These are phyloP conservation scores for Hydractinia echinata DNA, from an alignment of 30 jellyfish, hydroid and myxozoan species.

Conservation along the genomic window DNA sequence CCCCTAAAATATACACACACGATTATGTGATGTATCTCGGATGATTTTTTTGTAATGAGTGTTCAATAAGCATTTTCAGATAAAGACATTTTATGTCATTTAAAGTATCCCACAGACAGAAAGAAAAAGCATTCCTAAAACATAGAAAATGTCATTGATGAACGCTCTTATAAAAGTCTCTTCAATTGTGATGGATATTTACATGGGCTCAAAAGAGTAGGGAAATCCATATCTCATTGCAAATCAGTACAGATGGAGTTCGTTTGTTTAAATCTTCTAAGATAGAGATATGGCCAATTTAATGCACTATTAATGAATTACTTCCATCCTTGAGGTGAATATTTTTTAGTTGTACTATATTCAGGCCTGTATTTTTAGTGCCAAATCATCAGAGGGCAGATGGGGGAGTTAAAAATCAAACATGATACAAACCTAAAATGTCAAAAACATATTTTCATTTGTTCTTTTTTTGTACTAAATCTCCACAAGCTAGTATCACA, in stretches of 20 bases:
- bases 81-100: background rate
- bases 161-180: background rate
- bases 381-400: too few relatives aligned
- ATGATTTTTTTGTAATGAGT: too few relatives aligned
- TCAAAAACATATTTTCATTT: background rate
- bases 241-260: slow-evolving; percentile 5
- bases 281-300: slow-evolving; percentile 9
- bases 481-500: background rate
- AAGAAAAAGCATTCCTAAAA: background rate
- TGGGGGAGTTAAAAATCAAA: too few relatives aligned
- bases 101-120: background rate
- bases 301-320: slow-evolving; percentile 2
- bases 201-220: slow-evolving; percentile 4
- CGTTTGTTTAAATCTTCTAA: background rate
- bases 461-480: background rate
- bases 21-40: too few relatives aligned
- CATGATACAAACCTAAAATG: too few relatives aligned
- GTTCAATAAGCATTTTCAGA: too few relatives aligned
- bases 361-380: too few relatives aligned
- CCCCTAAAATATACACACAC: too few relatives aligned
- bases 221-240: slow-evolving; percentile 13
- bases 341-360: background rate
- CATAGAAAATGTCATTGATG: slow-evolving; percentile 16
- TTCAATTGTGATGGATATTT: slow-evolving; percentile 4
- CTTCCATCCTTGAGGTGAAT: background rate